Conservation (phyloP, 1,140 invertebrate species). For the Lordiphosa clarofinis region DNA sequence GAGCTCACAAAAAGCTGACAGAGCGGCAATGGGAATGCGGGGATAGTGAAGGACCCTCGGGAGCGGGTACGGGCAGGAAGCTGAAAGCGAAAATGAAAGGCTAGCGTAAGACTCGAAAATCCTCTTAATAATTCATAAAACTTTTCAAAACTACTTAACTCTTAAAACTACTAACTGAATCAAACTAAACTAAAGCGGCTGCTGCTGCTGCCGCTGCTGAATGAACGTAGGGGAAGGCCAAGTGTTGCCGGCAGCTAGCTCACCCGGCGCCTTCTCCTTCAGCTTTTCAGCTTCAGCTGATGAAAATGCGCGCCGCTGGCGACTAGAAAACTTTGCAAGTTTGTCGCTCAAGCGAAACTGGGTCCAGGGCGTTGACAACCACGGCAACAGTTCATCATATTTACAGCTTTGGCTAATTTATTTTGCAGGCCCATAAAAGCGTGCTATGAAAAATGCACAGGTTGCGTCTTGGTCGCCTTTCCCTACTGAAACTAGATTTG, state of each 20-base stretch:
- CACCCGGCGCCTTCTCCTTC: constrained; percentile 1
- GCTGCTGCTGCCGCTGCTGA: constrained; percentile 33
- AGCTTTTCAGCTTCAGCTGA: constrained; percentile 55
- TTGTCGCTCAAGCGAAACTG: constrained; percentile 60
- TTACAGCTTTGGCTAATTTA: constrained; percentile 72
- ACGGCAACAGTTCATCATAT: constrained; percentile 69
- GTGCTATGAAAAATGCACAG: constrained; percentile 70
- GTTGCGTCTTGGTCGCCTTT: constrained; percentile 30
- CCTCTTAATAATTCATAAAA: constrained; percentile 78
- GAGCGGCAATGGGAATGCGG: neutral
- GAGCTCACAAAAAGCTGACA: constrained; percentile 41
- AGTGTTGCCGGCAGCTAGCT: neutral
- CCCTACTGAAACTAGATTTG: constrained; percentile 19
- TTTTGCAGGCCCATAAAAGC: constrained; percentile 50
- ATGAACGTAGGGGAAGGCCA: neutral
- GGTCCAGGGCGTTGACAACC: constrained; percentile 33
- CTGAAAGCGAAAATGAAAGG: constrained; percentile 61
- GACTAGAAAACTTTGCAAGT: constrained; percentile 56
- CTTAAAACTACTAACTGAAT: constrained; percentile 77
- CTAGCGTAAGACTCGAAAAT: constrained; percentile 75
- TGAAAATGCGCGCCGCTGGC: constrained; percentile 64
- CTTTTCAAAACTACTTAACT: constrained; percentile 76
- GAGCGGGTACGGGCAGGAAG: constrained; percentile 13
- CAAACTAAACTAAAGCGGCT: constrained; percentile 71
- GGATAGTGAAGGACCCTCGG: neutral